Evolutionary conservation across 2,888 invertebrate genomes (phyloP).

Genomic region (Sepioteuthis lessoniana): DNA sequence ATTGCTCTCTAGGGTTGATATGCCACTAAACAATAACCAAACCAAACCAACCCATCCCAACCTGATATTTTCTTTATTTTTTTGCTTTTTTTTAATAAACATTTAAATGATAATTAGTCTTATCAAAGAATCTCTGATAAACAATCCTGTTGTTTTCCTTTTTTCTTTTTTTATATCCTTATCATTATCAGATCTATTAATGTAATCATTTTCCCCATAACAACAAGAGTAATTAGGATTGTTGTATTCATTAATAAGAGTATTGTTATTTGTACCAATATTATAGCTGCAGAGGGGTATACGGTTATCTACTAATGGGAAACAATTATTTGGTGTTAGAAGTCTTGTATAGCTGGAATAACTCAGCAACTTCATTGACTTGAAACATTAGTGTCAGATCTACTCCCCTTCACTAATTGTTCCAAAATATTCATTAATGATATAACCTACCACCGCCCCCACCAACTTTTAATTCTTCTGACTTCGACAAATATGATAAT

Average conservation of each 20-base stretch:
- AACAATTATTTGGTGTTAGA: not conserved
- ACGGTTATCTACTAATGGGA: not conserved
- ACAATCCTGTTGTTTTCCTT: not conserved
- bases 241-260: not conserved
- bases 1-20: too few species aligned
- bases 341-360: constrained; percentile 18
- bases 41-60: too few species aligned
- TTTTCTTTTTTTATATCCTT: not conserved
- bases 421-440: not conserved
- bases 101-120: too few species aligned
- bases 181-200: not conserved
- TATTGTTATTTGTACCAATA: not conserved
- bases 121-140: too few species aligned
- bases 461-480: not conserved
- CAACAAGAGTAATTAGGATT: not conserved
- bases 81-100: too few species aligned
- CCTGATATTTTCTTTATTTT: too few species aligned
- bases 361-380: not conserved
- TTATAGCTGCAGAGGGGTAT: not conserved
- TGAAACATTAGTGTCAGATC: not conserved
- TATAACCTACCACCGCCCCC: not conserved
- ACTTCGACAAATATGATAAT: not conserved
- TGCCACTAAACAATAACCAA: too few species aligned
- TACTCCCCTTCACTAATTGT: not conserved
- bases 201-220: not conserved